Conservation (phyloP, 2,797 vertebrate species). For the Ibycter americanus region DNA sequence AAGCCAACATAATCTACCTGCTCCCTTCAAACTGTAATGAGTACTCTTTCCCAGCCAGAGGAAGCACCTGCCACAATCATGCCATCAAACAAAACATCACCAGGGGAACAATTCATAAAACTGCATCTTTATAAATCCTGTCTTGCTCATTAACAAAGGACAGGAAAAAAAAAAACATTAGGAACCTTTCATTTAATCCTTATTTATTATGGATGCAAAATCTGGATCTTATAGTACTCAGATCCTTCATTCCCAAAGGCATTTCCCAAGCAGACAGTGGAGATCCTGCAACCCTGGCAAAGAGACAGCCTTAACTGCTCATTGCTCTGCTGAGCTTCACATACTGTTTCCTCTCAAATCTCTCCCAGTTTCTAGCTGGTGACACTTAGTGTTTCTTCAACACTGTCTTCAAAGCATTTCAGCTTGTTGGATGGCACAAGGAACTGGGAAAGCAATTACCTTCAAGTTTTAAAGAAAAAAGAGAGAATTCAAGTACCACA, state of each 20-base stretch:
- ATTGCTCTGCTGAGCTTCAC: not conserved
- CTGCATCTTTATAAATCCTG: not conserved
- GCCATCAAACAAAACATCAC: not conserved
- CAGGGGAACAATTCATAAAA: not conserved
- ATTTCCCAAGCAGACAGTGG: not conserved
- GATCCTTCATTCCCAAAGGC: not conserved
- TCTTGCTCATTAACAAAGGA: not conserved
- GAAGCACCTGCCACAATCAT: accelerated
- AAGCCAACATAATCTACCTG: not conserved
- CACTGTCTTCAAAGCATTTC: not conserved
- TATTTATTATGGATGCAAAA: not conserved
- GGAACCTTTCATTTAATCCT: not conserved
- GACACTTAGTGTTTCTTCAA: not conserved
- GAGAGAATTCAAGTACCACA: not conserved
- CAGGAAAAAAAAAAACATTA: constrained; percentile 6
- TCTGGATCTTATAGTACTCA: not conserved
- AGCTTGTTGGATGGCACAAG: not conserved
- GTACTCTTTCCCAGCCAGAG: not conserved
- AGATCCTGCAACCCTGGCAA: not conserved
- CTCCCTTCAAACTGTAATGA: not conserved
- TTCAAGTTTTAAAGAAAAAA: not conserved
- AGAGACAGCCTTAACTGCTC: not conserved
- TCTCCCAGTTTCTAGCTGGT: not conserved
- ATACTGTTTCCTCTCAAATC: not conserved
- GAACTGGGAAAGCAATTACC: not conserved